Percentiles rank a stretch among this genome's conserved stretches.
Evolutionary conservation across 2,888 invertebrate species (phyloP).

Genomic region (Acanthosepion esculentum): DNA sequence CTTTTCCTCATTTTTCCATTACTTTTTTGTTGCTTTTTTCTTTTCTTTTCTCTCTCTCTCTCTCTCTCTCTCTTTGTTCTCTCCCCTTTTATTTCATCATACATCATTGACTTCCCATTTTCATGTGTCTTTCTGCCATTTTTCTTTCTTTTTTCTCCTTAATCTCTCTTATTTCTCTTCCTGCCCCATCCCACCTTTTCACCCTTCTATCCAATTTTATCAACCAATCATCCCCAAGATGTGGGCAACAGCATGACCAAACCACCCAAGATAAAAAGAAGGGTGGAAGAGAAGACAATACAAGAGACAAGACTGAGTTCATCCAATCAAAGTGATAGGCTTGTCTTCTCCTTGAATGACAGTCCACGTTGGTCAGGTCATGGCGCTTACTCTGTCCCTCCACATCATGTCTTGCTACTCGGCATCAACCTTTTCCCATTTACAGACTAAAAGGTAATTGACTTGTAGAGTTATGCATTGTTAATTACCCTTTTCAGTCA

Average conservation of each 20-base stretch:
- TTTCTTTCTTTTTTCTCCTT: neutral
- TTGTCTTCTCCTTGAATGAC: constrained; percentile 1
- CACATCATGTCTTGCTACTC: neutral
- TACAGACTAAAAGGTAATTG: neutral
- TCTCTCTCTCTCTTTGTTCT: neutral
- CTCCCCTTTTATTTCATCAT: neutral
- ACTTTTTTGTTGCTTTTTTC: too few species aligned
- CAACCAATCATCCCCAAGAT: neutral
- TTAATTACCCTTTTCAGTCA: neutral
- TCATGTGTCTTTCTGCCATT: neutral
- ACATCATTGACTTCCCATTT: accelerated
- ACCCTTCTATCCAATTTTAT: neutral
- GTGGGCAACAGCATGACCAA: neutral
- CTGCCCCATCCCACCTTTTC: neutral
- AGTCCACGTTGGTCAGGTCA: neutral
- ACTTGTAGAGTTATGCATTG: neutral
- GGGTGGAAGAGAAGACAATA: neutral
- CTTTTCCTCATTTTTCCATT: neutral
- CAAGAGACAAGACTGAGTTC: neutral
- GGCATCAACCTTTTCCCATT: neutral
- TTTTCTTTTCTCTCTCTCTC: neutral
- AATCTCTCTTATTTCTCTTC: too few species aligned
- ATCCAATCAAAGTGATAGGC: neutral
- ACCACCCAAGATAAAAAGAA: neutral
- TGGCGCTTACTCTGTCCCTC: neutral